Percentiles rank a stretch among this genome's conserved stretches.
These are phyloP conservation scores for Stenoptilia bipunctidactyla DNA, from an alignment of 2,888 invertebrate genomes.

Conservation along the genomic window DNA sequence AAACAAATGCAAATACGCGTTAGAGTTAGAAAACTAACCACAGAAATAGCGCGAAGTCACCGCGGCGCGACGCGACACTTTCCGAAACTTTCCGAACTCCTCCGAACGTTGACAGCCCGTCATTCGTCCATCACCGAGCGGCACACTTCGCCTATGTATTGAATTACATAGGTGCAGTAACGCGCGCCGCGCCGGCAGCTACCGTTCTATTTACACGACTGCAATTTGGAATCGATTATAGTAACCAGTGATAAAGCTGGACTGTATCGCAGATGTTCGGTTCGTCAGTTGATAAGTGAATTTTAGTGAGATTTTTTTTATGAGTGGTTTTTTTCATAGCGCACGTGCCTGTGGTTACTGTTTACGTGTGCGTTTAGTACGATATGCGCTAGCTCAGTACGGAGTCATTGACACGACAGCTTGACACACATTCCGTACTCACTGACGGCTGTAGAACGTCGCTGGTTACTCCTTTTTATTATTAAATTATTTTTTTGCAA, in stretches of 20 bases:
- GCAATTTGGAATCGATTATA: slow-evolving; percentile 35
- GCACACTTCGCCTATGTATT: slow-evolving; percentile 55
- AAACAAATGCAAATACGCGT: no score
- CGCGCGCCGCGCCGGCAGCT: slow-evolving; percentile 38
- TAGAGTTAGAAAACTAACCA: no score
- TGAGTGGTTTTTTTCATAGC: slow-evolving; percentile 24
- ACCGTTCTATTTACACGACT: slow-evolving; percentile 36
- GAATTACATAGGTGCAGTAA: slow-evolving; percentile 52
- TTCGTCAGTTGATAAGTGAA: slow-evolving; percentile 24
- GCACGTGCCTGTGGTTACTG: slow-evolving; percentile 51
- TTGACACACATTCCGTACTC: slow-evolving; percentile 65
- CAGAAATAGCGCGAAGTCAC: slow-evolving; percentile 11
- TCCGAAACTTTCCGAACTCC: slow-evolving; percentile 32
- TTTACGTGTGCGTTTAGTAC: slow-evolving; percentile 45
- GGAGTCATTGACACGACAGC: slow-evolving; percentile 62
- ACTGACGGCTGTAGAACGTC: slow-evolving; percentile 48
- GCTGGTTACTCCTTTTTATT: slow-evolving; percentile 31
- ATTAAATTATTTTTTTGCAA: slow-evolving; percentile 21
- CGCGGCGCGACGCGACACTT: slow-evolving; percentile 20
- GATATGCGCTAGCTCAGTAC: slow-evolving; percentile 30
- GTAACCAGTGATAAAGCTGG: slow-evolving; percentile 19
- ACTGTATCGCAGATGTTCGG: slow-evolving; percentile 19
- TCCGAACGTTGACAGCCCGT: slow-evolving; percentile 61
- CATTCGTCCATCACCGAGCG: slow-evolving; percentile 54
- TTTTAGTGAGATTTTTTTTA: background rate